A percentile compares a stretch with the other conserved stretches of the same genome.
Conservation (phyloP, 2,797 vertebrate species). For the Cygnus olor region DNA sequence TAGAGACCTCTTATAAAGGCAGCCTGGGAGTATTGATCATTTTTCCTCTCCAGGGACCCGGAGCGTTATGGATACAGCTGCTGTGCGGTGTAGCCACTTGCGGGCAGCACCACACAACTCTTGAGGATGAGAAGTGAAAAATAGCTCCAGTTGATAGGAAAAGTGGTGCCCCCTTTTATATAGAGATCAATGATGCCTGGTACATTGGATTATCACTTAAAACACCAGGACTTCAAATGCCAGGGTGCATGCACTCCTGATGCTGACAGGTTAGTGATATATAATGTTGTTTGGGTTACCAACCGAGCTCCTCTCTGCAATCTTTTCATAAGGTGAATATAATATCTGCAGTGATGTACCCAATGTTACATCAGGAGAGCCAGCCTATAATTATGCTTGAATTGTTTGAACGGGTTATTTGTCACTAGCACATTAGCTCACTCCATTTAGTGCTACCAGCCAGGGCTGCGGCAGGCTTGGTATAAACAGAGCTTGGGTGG, state of each 20-base stretch:
- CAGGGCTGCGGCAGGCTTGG: not conserved
- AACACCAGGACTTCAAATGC: constrained; percentile 55
- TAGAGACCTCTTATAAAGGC: constrained; percentile 53
- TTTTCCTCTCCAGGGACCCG: constrained; percentile 15
- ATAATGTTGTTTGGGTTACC: constrained; percentile 69
- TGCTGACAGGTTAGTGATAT: constrained; percentile 43
- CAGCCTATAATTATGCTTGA: constrained; percentile 58
- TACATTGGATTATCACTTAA: constrained; percentile 66
- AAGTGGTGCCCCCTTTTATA: constrained; percentile 64
- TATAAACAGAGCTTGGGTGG: not conserved
- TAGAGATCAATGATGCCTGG: constrained; percentile 57
- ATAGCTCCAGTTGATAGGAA: constrained; percentile 57
- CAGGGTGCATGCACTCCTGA: constrained; percentile 45
- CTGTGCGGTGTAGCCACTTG: constrained; percentile 62
- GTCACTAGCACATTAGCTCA: constrained; percentile 35
- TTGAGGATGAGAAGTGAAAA: constrained; percentile 60
- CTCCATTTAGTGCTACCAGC: constrained; percentile 12
- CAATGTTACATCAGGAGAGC: constrained; percentile 63
- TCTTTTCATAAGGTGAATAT: constrained; percentile 63
- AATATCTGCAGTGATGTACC: constrained; percentile 52
- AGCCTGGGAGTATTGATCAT: constrained; percentile 41
- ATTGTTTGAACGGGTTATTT: constrained; percentile 34
- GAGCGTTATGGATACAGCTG: constrained; percentile 13
- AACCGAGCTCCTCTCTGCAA: not conserved
- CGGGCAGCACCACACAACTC: constrained; percentile 70